Conservation (phyloP, 2,888 invertebrate genomes). For the Sminthurides aquaticus region DNA sequence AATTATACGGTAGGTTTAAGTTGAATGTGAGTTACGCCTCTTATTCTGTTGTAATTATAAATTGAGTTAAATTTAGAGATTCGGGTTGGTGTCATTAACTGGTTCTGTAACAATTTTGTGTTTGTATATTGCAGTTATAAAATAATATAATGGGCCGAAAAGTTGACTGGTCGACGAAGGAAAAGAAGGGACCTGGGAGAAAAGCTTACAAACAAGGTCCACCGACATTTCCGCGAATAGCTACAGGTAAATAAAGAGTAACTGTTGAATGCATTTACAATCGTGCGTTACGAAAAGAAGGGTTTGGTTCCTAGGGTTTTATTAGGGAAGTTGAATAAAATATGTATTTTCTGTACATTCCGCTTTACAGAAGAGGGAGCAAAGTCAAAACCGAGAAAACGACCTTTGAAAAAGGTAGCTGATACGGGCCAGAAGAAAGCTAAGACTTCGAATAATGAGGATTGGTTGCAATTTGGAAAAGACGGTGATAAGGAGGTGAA, state of each 20-base stretch:
- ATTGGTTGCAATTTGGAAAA: constrained; percentile 5
- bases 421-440: not conserved
- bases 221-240: constrained; percentile 50
- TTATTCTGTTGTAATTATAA: too few species aligned
- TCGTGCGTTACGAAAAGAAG: not conserved
- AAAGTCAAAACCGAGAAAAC: constrained; percentile 8
- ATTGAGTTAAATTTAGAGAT: too few species aligned
- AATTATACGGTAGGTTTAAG: too few species aligned
- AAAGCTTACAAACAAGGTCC: constrained; percentile 80
- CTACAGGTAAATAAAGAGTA: constrained; percentile 10
- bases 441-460: constrained; percentile 1
- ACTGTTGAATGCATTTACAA: not conserved
- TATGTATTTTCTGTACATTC: not conserved
- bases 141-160: constrained; percentile 73
- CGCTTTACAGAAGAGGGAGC: not conserved
- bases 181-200: constrained; percentile 74
- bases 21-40: too few species aligned
- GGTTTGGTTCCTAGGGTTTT: not conserved
- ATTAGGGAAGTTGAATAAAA: not conserved
- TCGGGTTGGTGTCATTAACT: too few species aligned
- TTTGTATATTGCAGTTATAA: too few species aligned
- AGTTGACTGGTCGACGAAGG: constrained; percentile 67
- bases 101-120: too few species aligned
- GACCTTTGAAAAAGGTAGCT: not conserved
- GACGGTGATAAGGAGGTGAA: constrained; percentile 19